phyloP scores from a whole-genome alignment of 2,113 vertebrate genomes.

The Haplochromis vanheusdeni region DNA sequence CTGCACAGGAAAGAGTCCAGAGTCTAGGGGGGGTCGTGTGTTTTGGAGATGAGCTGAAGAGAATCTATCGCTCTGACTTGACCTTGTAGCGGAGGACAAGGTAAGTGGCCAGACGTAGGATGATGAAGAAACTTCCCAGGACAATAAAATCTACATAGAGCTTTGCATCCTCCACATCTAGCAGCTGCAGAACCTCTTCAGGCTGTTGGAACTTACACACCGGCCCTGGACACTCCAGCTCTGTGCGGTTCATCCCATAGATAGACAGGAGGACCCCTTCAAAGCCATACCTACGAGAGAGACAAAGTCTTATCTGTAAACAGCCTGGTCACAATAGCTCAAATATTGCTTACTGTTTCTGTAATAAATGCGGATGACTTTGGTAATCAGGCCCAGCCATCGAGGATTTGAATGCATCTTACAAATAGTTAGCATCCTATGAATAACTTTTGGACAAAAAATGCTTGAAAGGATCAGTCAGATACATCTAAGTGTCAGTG shows the following conservation, averaged over 20 bases:
- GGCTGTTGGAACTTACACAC: constrained; percentile 87
- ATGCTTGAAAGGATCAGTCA: neutral
- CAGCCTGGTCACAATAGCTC: neutral
- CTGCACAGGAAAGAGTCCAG: neutral
- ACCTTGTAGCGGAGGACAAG: constrained; percentile 90
- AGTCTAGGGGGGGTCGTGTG: neutral
- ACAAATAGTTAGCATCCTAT: neutral
- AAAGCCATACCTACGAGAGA: constrained; percentile 83
- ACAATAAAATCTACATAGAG: constrained; percentile 93
- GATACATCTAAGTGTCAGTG: neutral
- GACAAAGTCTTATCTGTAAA: neutral
- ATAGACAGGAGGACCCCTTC: constrained; percentile 93
- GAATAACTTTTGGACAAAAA: accelerated
- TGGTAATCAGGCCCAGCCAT: neutral
- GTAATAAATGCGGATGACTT: neutral
- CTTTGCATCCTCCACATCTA: constrained; percentile 89
- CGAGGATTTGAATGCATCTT: neutral
- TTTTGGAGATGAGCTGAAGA: neutral
- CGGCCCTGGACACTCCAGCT: constrained; percentile 80
- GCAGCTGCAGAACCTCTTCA: constrained; percentile 81
- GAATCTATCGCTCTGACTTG: constrained; percentile 84
- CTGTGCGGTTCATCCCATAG: constrained; percentile 89
- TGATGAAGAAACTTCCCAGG: constrained; percentile 88
- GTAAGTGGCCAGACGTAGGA: constrained; percentile 87
- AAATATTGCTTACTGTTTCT: neutral